phyloP scores from a whole-genome alignment of 2,797 vertebrate genomes.

The Malurus leucopterus region DNA sequence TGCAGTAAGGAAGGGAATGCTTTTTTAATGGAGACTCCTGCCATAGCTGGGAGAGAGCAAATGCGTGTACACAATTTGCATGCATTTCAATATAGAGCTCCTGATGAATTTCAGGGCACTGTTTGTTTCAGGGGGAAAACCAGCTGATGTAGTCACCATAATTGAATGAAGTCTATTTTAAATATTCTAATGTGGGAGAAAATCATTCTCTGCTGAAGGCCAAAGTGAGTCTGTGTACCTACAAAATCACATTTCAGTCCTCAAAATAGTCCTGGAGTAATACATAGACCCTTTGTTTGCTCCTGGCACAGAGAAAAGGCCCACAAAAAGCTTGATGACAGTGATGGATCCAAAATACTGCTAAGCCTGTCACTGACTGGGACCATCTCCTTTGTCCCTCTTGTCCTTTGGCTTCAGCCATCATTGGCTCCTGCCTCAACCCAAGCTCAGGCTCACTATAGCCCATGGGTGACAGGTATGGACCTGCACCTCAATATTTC shows the following conservation, averaged over 20 bases:
- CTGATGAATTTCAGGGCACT: slow-evolving; percentile 21
- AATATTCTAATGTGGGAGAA: background rate
- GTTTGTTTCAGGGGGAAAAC: background rate
- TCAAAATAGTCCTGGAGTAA: background rate
- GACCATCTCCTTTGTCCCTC: background rate
- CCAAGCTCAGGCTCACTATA: background rate
- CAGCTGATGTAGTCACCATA: background rate
- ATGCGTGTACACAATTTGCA: slow-evolving; percentile 42
- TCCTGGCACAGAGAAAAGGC: background rate
- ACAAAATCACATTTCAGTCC: background rate
- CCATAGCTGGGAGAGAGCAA: background rate
- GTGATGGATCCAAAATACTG: background rate
- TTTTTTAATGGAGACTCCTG: slow-evolving; percentile 57
- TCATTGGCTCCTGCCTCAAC: background rate
- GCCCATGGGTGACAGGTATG: rapidly evolving
- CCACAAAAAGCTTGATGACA: background rate
- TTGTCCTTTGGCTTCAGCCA: background rate
- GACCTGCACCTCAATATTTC: background rate
- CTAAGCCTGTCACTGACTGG: background rate
- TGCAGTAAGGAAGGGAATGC: slow-evolving; percentile 25
- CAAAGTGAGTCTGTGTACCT: background rate
- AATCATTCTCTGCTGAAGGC: background rate
- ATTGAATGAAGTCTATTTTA: background rate
- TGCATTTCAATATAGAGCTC: background rate
- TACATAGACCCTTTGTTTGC: background rate